These are phyloP conservation scores for Pluvialis apricaria DNA, from an alignment of 2,113 vertebrate species.

Conservation along the genomic window DNA sequence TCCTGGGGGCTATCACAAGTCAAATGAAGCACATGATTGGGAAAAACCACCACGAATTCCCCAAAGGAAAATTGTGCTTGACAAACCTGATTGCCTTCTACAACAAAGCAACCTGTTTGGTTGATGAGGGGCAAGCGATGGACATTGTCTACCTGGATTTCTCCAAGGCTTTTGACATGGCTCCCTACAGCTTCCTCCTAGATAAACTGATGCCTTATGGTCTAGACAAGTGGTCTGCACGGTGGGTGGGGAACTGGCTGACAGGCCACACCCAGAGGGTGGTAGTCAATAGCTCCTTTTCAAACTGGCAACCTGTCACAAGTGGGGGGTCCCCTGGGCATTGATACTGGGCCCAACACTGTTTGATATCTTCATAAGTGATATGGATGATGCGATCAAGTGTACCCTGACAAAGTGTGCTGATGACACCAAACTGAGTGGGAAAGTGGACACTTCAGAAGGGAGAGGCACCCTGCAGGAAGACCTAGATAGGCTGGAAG, in stretches of 20 bases:
- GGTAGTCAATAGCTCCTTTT: not conserved
- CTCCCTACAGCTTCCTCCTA: not conserved
- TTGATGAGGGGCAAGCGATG: not conserved
- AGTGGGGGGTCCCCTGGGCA: not conserved
- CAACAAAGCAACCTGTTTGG: not conserved
- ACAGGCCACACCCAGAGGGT: not conserved
- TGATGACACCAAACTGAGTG: not conserved
- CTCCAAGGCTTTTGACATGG: not conserved
- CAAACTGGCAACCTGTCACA: not conserved
- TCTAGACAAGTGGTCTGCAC: too few relatives aligned
- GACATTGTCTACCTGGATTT: not conserved
- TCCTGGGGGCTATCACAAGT: not conserved
- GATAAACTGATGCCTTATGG: not conserved
- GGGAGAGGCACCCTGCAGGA: not conserved
- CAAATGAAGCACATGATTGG: not conserved
- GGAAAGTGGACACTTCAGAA: not conserved
- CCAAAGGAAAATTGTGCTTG: not conserved
- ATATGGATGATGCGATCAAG: not conserved
- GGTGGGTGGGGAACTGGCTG: not conserved
- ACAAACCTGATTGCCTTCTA: not conserved
- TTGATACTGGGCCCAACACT: not conserved
- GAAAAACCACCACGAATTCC: not conserved
- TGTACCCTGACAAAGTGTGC: not conserved
- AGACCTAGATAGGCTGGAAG: not conserved
- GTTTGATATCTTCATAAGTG: not conserved